phyloP scores from a whole-genome alignment of 1,140 invertebrate species.

The Drosophila novamexicana region DNA sequence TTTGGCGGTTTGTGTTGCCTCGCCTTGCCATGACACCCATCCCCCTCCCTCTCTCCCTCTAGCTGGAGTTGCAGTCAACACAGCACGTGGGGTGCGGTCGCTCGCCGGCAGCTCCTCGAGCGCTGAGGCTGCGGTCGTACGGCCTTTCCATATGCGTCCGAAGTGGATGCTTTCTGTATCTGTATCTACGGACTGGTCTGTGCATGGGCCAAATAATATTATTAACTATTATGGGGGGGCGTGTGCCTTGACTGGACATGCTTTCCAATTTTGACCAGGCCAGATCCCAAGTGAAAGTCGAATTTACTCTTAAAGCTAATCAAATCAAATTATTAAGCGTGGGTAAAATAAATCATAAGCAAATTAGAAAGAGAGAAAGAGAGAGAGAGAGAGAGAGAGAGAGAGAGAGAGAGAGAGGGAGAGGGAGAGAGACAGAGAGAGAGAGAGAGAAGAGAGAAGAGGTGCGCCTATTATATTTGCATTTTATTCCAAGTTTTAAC shows the following conservation, averaged over 20 bases:
- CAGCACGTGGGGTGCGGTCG: constrained; percentile 77
- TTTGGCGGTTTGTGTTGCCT: constrained; percentile 43
- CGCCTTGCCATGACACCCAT: constrained; percentile 11
- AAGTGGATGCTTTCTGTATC: too few species aligned
- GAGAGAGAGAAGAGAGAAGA: too few species aligned
- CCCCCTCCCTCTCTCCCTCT: neutral
- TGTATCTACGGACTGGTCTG: too few species aligned
- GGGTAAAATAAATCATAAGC: neutral
- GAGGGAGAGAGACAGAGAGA: too few species aligned
- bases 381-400: too few species aligned
- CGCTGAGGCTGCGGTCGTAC: too few species aligned
- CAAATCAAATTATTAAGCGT: neutral
- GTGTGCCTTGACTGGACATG: constrained; percentile 55
- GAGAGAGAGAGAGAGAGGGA: too few species aligned
- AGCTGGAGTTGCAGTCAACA: constrained; percentile 14
- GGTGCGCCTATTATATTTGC: too few species aligned
- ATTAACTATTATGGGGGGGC: constrained; percentile 24
- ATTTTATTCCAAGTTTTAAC: too few species aligned
- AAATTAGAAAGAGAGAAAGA: neutral
- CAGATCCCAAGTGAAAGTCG: constrained; percentile 47
- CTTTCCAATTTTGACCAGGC: constrained; percentile 56
- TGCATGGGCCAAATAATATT: constrained; percentile 27
- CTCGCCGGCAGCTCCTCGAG: neutral
- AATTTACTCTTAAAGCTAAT: constrained; percentile 10
- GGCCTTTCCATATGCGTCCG: too few species aligned